Base-by-base conservation (phyloP, 2,888 invertebrate genomes). In the Apeira syringaria region DNA sequence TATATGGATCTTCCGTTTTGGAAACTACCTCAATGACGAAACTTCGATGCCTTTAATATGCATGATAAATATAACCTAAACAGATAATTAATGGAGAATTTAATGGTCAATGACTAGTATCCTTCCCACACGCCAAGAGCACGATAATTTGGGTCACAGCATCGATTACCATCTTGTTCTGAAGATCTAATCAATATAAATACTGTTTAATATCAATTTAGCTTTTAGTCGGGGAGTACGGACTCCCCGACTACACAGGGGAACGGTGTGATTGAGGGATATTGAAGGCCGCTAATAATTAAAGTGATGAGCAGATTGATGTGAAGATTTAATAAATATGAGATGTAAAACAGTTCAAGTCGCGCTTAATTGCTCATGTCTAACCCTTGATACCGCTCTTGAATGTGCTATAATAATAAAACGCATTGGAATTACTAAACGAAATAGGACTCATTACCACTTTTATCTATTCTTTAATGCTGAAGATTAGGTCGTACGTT, bases 1-100 rank as follows among this genome's bases (percentile, higher is more conserved):
- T 72, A 76, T 74, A 70, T 48, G 66, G 68, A 50, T 37, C 47
- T 56, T 56, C 53, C 50, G 63, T 57, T 60, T 58, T 40, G 60
- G 64, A 65, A 31, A 67, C 56, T 55, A 39, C 39, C 33, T 33
- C 64, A 59, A 56, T 55, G 57, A 48, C 53, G 56, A 37, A 42
- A 42, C 29, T 18, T 12, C n/a, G 33, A 31, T 32, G 17, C 39
- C 31, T 32, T 41, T 30, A 26, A 15, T 13, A 34, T 33, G 26
- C 36, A 15, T 25, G 6, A 25, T 43, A 41, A 29, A 28, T 12
- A 10, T 29, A 13, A 31, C 42, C 15, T 36, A 39, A 35, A 31
- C 11, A 20, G 39, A 38, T 34, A 29, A 34, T 17, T n/a, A n/a
- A 6, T 39, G 31, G 34, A 41, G 9, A 31, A 39, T 15, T 15